Evolutionary conservation across 1,140 invertebrate species (phyloP), one percentile per base, ranked within the genome.

Genomic region (Luehdorfia chinensis): DNA sequence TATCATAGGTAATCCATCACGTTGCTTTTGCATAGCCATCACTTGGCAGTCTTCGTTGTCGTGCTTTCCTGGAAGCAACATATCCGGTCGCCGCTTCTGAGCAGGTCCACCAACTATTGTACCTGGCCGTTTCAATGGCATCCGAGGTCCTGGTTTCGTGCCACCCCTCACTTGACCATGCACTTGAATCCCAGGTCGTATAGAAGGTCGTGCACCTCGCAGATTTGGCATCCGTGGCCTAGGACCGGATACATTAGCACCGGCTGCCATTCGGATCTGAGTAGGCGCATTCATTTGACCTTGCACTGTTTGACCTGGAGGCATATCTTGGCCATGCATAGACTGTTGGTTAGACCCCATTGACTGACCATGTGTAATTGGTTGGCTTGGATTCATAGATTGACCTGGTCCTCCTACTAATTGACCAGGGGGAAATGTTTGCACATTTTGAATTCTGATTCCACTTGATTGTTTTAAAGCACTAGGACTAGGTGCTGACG

Each of bases 11-110:
- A 93, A 54, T 1, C 92, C 92, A 4, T 93, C 92, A 28, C 91
- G 90, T 57, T 93, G 90, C 43, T 92, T 92, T 58, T 93, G 92
- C 78, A 93, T 90, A 2, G 92, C 91, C 67, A 93, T 92, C 6
- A 87, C 84, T 55, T 79, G 80, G 23, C 87, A 88, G 48, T 87
- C 87, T 46, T 87, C 87, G 39, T 85, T 87, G 43, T 87, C 87
- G 36, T 88, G 85, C 62, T 83, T 84, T 4, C 84, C 85, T 0
- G 87, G 87, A 0, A 88, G 52, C 11, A 88, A 43, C 76, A 87
- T 84, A 46, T 87, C 81, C 0, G 74, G 50, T 21, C 87, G 65
- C 19, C 78, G 68, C 37, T 87, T 86, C 25, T 63, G 67, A 3
- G 54, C 66, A 0, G 74, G 72, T 0, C 61, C 69, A 2, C 59